Base-by-base conservation (phyloP, 2,888 invertebrate species). In the Nomada ferruginata region DNA sequence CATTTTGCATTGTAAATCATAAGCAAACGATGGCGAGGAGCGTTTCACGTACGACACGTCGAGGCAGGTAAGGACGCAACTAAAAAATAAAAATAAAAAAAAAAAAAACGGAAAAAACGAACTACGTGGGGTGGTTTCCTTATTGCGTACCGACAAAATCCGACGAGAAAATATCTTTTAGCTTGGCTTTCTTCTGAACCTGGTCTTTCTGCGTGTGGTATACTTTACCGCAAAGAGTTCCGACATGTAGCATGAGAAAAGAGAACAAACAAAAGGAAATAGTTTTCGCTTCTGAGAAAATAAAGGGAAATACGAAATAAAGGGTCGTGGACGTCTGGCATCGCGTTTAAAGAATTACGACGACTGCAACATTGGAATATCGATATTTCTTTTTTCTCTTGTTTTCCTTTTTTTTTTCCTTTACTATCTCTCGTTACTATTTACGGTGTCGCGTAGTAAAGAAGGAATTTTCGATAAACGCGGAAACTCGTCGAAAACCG, bases 121-220 rank as follows among this genome's bases (percentile, higher is more conserved):
- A 72, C 85, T 85, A 86, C 82, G 73, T 82, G 80, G 83, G 83
- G 79, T 75, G 71, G 83, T 82, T 88, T 90, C 87, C 86, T 89
- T 90, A 75, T 91, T 91, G 92, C 93, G 91, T 95, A 95, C 96
- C 95, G 96, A 96, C 96, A 95, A 97, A 96, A 95, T 97, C 97
- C 94, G 97, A 96, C 94, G 97, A 96, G 95, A 97, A 97, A 95
- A 97, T 96, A 95, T 97, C 97, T 96, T 97, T 97, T 95, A 97
- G 96, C 96, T 97, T 97, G 94, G 96, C 96, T 95, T 96, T 96
- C 95, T 96, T 96, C 95, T 96, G 96, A 94, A 96, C 96, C 94
- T 96, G 96, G 94, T 96, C 96, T 91, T 92, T 93, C 94, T 96
- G 96, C 95, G 96, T 95, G 95, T 96, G 96, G 95, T 96, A 96